Base-by-base conservation (phyloP, 2,888 invertebrate genomes). In the Slavum lentiscoides region DNA sequence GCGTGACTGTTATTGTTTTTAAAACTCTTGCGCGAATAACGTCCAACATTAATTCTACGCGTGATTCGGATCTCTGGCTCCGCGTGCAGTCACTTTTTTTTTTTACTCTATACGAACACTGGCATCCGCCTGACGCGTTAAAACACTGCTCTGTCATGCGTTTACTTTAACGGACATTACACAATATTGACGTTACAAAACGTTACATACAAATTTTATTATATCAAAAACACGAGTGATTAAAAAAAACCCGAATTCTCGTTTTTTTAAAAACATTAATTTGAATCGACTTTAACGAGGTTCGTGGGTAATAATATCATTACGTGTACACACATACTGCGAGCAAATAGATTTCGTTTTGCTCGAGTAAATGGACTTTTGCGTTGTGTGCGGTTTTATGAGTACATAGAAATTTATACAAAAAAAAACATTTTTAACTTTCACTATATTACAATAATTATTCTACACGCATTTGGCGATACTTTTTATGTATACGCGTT, bases 51-150 rank as follows among this genome's bases (percentile, higher is more conserved):
- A 30, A 2, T 19, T 49, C 15, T 53, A 64, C 17, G n/a, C 3
- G 49, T 9, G 61, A 74, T 74, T 74, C n/a, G 15, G 62, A 74
- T 74, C 73, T 62, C 30, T 30, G 23, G 11, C 64, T 66, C 74
- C 6, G 55, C 55, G 49, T 64, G 64, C 55, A 66, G 74, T 55
- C 55, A n/a, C 55, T 53, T 58, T 70, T 66, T 37, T 30, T 66
- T 19, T 64, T 64, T 9, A n/a, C 19, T 39, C 23, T 2, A 23
- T 13, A n/a, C 61, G n/a, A n/a, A n/a, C n/a, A n/a, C n/a, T n/a
- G n/a, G 21, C 39, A 39, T 58, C 21, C 23, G 17, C 30, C 13
- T 2, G n/a, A 55, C 37, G 49, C 53, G 64, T 74, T 21, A 30
- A 74, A 4, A 53, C 53, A 74, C 64, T 74, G 64, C 55, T 55